A percentile compares a stretch with the other conserved stretches of the same genome.
Conservation (phyloP, 2,888 invertebrate species). For the Eupithecia tripunctaria region DNA sequence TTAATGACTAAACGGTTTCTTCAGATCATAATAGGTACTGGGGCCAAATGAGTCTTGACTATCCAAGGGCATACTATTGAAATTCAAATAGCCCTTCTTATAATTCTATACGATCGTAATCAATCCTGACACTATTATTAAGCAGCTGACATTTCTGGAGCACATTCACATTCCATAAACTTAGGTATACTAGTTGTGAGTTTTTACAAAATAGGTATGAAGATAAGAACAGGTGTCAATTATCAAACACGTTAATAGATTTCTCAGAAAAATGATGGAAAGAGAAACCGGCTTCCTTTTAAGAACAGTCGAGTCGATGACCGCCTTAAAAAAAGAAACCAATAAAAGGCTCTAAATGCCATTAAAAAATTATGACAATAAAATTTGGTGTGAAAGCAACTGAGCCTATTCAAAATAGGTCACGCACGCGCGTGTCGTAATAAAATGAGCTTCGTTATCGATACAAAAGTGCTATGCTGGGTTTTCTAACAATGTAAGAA, state of each 20-base stretch:
- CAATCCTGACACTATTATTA: slow-evolving; percentile 29
- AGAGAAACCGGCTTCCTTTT: slow-evolving; percentile 15
- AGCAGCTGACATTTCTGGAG: slow-evolving; percentile 22
- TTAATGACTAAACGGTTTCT: neutral
- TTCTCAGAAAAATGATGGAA: slow-evolving; percentile 13
- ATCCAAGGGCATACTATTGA: slow-evolving; percentile 12
- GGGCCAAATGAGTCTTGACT: neutral
- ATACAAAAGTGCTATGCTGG: neutral
- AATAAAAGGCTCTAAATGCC: neutral
- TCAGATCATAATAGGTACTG: neutral
- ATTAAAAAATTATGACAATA: neutral
- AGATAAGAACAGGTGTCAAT: neutral
- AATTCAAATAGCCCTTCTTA: slow-evolving; percentile 34
- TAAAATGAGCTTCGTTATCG: slow-evolving; percentile 3
- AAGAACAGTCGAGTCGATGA: slow-evolving; percentile 6
- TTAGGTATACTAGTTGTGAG: too few species aligned
- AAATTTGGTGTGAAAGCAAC: slow-evolving; percentile 4
- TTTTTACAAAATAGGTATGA: neutral
- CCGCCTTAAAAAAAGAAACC: neutral
- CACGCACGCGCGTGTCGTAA: slow-evolving; percentile 7
- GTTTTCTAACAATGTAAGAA: neutral
- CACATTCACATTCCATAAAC: slow-evolving; percentile 7
- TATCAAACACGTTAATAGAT: neutral
- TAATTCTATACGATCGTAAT: slow-evolving; percentile 31
- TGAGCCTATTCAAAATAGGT: slow-evolving; percentile 12